Percentiles rank a stretch among this genome's conserved stretches.
These are phyloP conservation scores for Orthonyx spaldingii DNA, from an alignment of 2,113 vertebrate genomes.

Conservation along the genomic window DNA sequence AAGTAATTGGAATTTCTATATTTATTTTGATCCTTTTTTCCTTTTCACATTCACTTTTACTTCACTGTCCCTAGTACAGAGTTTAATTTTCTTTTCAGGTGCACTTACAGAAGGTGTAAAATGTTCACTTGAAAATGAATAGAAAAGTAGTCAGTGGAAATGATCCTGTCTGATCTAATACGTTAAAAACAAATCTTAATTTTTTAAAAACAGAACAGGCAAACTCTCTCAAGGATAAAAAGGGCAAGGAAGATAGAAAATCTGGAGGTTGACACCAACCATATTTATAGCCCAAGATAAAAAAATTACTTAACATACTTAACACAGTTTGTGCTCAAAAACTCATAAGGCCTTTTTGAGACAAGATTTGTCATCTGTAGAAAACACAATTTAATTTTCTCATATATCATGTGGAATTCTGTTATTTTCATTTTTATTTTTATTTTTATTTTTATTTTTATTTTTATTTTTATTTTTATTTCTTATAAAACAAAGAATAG, in stretches of 20 bases:
- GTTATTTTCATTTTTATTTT: not conserved
- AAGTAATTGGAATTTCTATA: not conserved
- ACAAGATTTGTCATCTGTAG: not conserved
- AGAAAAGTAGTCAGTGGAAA: not conserved
- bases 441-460: not conserved
- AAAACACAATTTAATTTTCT: not conserved
- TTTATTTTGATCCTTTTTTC: not conserved
- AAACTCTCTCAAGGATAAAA: not conserved
- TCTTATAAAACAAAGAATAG: not conserved
- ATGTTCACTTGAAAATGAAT: not conserved
- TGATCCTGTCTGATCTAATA: not conserved
- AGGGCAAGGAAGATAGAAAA: not conserved
- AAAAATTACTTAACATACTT: not conserved
- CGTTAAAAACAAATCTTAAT: not conserved
- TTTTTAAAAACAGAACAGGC: not conserved
- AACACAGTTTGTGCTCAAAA: not conserved
- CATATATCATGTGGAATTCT: fast-evolving
- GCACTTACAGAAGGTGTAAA: not conserved
- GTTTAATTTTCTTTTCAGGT: not conserved
- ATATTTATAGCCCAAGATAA: not conserved
- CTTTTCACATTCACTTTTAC: not conserved
- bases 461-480: not conserved
- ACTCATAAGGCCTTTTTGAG: not conserved
- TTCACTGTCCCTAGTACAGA: not conserved
- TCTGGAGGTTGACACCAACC: not conserved